Evolutionary conservation across 1,140 invertebrate genomes (phyloP).

Genomic region (Drosophila lacteicornis): DNA sequence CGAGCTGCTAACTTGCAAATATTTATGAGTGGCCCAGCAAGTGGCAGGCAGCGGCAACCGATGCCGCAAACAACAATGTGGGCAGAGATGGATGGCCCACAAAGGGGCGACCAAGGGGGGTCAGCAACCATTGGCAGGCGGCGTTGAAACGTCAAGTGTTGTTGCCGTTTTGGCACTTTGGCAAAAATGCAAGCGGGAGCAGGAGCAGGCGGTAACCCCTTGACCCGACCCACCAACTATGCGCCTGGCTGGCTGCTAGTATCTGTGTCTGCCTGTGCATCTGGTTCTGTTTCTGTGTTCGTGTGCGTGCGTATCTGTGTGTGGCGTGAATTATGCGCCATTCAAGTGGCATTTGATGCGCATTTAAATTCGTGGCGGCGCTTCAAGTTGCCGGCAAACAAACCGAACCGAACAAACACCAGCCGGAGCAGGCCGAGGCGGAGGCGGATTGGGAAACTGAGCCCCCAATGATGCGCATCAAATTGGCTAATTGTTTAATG

Average conservation of each 20-base stretch:
- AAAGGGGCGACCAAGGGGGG: neutral
- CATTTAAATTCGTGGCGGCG: slow-evolving; percentile 78
- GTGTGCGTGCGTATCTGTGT: slow-evolving; percentile 18
- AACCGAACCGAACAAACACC: slow-evolving; percentile 37
- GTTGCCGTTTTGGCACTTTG: slow-evolving; percentile 82
- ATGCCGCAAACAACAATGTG: slow-evolving; percentile 54
- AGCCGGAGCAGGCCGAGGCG: neutral
- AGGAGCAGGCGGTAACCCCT: slow-evolving; percentile 37
- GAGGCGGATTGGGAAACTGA: slow-evolving; percentile 4
- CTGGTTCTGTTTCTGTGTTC: neutral
- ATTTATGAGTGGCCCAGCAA: slow-evolving; percentile 81
- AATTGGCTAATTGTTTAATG: slow-evolving; percentile 83
- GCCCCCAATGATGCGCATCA: slow-evolving; percentile 75
- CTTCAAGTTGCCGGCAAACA: slow-evolving; percentile 79
- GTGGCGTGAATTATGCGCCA: slow-evolving; percentile 80
- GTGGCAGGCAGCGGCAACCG: slow-evolving; percentile 62
- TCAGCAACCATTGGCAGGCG: slow-evolving; percentile 57
- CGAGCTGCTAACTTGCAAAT: slow-evolving; percentile 83
- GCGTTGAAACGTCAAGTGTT: slow-evolving; percentile 71
- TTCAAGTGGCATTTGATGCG: slow-evolving; percentile 78
- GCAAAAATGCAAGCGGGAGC: slow-evolving; percentile 79
- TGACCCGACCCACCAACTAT: slow-evolving; percentile 40
- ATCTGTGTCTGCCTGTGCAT: slow-evolving; percentile 12
- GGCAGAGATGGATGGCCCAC: slow-evolving; percentile 45
- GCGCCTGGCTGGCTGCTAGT: neutral